Conservation (phyloP, 2,888 invertebrate genomes). For the Ptilodon capucinus region DNA sequence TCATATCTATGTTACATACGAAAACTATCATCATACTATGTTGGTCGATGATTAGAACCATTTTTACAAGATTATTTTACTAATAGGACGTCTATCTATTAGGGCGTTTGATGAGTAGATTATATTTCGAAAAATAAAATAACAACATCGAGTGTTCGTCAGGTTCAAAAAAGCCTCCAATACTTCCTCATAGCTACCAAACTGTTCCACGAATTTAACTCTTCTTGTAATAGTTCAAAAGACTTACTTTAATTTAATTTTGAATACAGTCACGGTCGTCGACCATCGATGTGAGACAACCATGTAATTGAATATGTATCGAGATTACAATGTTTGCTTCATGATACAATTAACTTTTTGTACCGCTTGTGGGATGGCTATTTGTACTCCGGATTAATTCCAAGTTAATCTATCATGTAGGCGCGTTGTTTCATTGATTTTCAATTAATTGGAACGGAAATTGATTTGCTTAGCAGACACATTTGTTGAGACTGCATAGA, state of each 20-base stretch:
- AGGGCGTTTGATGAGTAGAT: too few species aligned
- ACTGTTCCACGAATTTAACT: not conserved
- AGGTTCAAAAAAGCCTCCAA: not conserved
- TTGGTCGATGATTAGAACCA: too few species aligned
- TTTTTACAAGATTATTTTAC: too few species aligned
- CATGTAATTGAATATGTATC: constrained; percentile 22
- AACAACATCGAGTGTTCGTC: not conserved
- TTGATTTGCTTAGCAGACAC: not conserved
- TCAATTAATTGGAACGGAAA: not conserved
- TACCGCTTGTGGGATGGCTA: not conserved
- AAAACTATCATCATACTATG: too few species aligned
- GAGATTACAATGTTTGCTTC: constrained; percentile 4
- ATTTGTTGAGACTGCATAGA: too few species aligned
- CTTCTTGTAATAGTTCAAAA: not conserved
- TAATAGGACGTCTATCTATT: too few species aligned
- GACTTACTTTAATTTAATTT: not conserved
- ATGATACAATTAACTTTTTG: not conserved
- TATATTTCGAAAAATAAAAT: too few species aligned
- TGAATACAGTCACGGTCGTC: not conserved
- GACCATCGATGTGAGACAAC: constrained; percentile 8
- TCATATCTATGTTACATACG: too few species aligned
- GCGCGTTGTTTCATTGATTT: not conserved
- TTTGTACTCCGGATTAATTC: not conserved
- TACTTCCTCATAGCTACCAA: not conserved
- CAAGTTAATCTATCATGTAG: not conserved